Conservation (phyloP, 2,888 invertebrate species). For the Dynastes maya region DNA sequence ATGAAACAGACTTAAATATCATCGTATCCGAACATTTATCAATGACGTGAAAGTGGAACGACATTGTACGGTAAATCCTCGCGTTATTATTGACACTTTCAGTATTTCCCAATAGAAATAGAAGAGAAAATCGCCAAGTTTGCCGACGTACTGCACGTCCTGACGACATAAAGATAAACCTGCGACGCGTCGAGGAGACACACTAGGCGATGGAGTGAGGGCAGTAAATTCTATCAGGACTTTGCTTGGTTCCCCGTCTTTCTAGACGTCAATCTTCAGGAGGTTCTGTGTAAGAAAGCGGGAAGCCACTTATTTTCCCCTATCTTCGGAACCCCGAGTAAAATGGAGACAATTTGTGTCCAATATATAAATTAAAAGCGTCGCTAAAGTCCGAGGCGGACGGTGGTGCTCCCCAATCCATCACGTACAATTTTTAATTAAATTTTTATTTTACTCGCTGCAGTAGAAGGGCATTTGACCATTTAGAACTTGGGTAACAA, state of each 20-base stretch:
- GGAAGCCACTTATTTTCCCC: not conserved
- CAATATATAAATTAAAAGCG: constrained; percentile 8
- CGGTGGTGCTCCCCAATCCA: not conserved
- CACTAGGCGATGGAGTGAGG: not conserved
- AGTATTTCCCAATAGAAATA: constrained; percentile 10
- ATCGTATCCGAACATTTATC: constrained; percentile 1
- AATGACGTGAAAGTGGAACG: constrained; percentile 5
- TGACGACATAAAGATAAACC: constrained; percentile 2
- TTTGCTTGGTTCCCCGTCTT: not conserved
- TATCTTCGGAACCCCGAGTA: not conserved
- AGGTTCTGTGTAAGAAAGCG: not conserved
- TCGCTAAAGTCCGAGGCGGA: not conserved
- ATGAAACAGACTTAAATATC: not conserved
- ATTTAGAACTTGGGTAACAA: no score
- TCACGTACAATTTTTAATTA: no score
- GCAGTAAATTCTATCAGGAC: constrained; percentile 8
- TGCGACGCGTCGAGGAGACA: not conserved
- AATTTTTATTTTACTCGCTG: no score
- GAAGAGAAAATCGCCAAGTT: constrained; percentile 3
- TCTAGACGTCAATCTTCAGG: constrained; percentile 4
- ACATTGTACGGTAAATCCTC: constrained; percentile 2
- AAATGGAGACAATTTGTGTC: constrained; percentile 2
- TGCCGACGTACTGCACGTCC: not conserved
- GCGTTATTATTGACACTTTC: constrained; percentile 8
- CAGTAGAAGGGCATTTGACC: no score